Evolutionary conservation across 1,140 invertebrate genomes (phyloP), one percentile per base, ranked within the genome.

Genomic region (Drosophila ironensis): DNA sequence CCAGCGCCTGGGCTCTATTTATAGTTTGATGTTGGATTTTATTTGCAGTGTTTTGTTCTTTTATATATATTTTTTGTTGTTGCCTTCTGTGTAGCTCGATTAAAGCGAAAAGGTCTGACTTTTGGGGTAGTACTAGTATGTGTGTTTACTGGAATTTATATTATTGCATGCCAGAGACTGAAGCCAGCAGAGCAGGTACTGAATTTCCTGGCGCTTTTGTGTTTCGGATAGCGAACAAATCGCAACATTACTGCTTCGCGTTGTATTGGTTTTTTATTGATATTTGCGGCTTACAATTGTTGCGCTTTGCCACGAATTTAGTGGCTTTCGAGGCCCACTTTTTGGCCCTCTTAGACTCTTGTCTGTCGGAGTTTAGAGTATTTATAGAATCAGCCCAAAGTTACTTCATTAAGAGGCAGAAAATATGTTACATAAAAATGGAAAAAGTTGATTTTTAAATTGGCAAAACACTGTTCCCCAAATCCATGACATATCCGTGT

Each of bases 91-190:
- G 14, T 61, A 17, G 27, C 44, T 44, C 44, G 57, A 42, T 66
- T 66, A 48, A 53, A 66, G 56, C 35, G 50, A 33, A 48, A 27
- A 53, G 54, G 48, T 67, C 41, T 28, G 54, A 19, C 33, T 37
- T 9, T 41, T n/a, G n/a, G n/a, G n/a, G n/a, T n/a, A n/a, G 37
- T 7, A 27, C 25, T 50, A n/a, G 38, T 54, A 50, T 48, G 35
- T 64, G 20, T 54, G 47, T 48, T 47, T 35, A 30, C 37, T 35
- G 76, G 76, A 81, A 81, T 81, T 81, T 81, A 81, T 81, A 81
- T 81, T 81, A 81, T 81, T 81, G 76, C 76, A 81, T 81, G 70
- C 77, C 76, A 45, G 54, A 64, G 53, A 80, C 60, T 54, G 59
- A 40, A 35, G 56, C 45, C 57, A 76, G 47, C 48, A n/a, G n/a